These are phyloP conservation scores for Andricus curvator DNA, from an alignment of 2,888 invertebrate genomes.

Conservation along the genomic window DNA sequence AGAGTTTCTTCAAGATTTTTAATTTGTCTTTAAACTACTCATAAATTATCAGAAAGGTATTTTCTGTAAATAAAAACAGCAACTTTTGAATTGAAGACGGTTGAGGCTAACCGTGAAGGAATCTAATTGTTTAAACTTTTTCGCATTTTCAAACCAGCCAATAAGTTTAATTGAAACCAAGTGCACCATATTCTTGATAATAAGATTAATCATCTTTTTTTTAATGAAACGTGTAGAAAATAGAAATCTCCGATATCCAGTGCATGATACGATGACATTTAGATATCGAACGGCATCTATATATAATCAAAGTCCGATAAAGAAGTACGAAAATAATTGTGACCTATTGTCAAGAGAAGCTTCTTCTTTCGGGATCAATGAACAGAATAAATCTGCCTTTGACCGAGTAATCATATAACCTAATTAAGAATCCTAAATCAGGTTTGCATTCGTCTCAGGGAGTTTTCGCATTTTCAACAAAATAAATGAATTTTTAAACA, in stretches of 20 bases:
- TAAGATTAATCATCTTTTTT: too few species aligned
- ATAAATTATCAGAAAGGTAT: too few species aligned
- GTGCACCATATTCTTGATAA: too few species aligned
- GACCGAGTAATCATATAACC: neutral
- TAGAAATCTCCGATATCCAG: conserved; percentile 19
- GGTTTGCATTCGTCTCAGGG: neutral
- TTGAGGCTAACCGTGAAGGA: too few species aligned
- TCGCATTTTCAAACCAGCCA: neutral
- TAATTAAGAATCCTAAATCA: neutral
- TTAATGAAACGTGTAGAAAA: neutral
- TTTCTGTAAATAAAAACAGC: too few species aligned
- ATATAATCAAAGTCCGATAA: conserved; percentile 25
- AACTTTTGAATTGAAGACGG: too few species aligned
- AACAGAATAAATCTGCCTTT: neutral
- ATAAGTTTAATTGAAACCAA: neutral
- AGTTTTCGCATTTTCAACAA: too few species aligned
- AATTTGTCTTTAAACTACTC: too few species aligned
- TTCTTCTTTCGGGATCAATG: neutral
- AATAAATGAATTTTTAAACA: too few species aligned
- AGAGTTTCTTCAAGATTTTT: too few species aligned
- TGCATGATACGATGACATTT: conserved; percentile 25
- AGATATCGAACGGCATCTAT: conserved; percentile 31
- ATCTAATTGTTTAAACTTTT: too few species aligned
- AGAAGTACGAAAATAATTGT: conserved; percentile 26
- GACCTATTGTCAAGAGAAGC: conserved; percentile 24